These are phyloP conservation scores for Drosophila limbata DNA, from an alignment of 2,888 invertebrate species.

Conservation along the genomic window DNA sequence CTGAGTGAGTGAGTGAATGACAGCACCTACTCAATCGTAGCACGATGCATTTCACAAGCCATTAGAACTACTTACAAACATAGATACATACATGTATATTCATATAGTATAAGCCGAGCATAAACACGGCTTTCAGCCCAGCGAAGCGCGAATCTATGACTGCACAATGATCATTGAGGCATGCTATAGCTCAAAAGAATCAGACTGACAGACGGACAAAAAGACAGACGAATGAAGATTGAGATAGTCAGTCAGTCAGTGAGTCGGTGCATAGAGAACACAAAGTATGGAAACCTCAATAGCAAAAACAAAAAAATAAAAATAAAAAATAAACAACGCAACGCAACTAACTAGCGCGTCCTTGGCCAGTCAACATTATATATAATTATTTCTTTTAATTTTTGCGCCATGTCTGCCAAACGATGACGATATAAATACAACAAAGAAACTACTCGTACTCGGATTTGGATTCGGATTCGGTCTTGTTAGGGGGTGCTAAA, in stretches of 20 bases:
- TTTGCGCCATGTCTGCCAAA: conserved; percentile 47
- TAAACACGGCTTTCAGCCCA: conserved; percentile 44
- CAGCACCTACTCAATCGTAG: conserved; percentile 58
- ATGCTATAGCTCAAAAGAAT: conserved; percentile 27
- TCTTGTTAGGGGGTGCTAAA: conserved; percentile 49
- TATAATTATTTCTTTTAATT: conserved; percentile 76
- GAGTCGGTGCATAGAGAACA: conserved; percentile 50
- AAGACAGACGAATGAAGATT: conserved; percentile 24
- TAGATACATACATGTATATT: conserved; percentile 4
- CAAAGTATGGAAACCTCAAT: conserved; percentile 57
- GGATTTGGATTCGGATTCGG: too few species aligned
- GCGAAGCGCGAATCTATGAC: conserved; percentile 65
- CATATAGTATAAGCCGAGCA: conserved; percentile 18
- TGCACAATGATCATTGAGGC: conserved; percentile 72
- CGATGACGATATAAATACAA: conserved; percentile 50
- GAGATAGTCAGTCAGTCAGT: conserved; percentile 47
- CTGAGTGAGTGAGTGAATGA: conserved; percentile 31
- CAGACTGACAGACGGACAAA: background rate
- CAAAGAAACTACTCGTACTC: conserved; percentile 22
- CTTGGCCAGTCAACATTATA: conserved; percentile 72
- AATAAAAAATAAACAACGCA: conserved; percentile 24
- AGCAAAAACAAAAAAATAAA: conserved; percentile 42
- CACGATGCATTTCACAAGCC: conserved; percentile 52
- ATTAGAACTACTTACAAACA: conserved; percentile 34
- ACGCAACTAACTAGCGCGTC: conserved; percentile 67